phyloP scores from a whole-genome alignment of 2,797 vertebrate species.

The Microcaecilia unicolor region DNA sequence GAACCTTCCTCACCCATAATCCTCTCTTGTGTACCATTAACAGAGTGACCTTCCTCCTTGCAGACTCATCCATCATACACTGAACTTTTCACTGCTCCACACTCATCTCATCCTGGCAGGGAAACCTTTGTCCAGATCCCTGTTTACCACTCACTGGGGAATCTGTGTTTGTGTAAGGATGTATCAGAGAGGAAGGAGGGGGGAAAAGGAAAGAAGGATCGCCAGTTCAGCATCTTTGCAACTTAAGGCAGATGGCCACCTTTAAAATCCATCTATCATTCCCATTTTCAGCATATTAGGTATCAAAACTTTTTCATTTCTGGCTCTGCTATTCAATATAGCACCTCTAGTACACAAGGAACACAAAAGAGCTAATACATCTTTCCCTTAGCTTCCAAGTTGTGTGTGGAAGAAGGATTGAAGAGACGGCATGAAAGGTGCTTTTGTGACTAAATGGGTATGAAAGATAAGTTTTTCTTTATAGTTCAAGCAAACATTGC shows the following conservation, averaged over 20 bases:
- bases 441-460: too few species aligned
- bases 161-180: constrained; percentile 34
- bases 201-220: constrained; percentile 44
- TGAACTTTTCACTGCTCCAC: constrained; percentile 81
- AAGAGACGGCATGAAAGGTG: too few species aligned
- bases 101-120: constrained; percentile 59
- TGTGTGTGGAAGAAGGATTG: too few species aligned
- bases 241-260: constrained; percentile 63
- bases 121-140: constrained; percentile 77
- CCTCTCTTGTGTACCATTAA: constrained; percentile 74
- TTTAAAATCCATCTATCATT: constrained; percentile 67
- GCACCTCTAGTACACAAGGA: constrained; percentile 25
- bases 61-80: constrained; percentile 87
- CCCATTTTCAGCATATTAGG: constrained; percentile 38
- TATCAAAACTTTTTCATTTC: constrained; percentile 2
- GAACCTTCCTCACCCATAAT: constrained; percentile 59
- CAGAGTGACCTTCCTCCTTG: constrained; percentile 79
- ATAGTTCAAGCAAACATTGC: too few species aligned
- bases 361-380: constrained; percentile 14
- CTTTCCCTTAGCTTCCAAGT: background rate
- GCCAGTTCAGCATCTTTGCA: constrained; percentile 71
- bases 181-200: constrained; percentile 11
- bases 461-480: too few species aligned
- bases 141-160: constrained; percentile 64
- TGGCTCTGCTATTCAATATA: constrained; percentile 18